Percentiles rank a stretch among this genome's conserved stretches.
These are phyloP conservation scores for Aleadryas rufinucha DNA, from an alignment of 2,113 vertebrate species.

Conservation along the genomic window DNA sequence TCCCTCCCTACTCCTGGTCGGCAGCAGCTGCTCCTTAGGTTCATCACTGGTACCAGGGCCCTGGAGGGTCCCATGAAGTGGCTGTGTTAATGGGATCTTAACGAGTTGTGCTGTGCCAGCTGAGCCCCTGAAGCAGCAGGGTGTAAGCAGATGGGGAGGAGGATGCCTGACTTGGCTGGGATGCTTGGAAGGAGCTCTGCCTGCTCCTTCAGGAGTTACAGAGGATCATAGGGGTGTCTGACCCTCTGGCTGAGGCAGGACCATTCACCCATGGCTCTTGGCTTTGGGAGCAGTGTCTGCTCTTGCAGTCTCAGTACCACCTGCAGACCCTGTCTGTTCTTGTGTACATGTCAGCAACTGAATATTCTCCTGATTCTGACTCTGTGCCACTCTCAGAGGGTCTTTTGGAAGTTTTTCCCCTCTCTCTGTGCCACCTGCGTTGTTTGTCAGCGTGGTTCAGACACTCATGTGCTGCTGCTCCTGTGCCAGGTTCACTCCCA, in stretches of 20 bases:
- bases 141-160: background rate
- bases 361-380: background rate
- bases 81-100: background rate
- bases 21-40: background rate
- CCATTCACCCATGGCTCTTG: background rate
- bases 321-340: background rate
- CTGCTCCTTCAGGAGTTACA: background rate
- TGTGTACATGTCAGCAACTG: background rate
- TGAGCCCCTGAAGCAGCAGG: background rate
- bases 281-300: background rate
- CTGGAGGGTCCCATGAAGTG: background rate
- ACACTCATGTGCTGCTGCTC: fast-evolving
- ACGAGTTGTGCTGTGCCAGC: background rate
- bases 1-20: background rate
- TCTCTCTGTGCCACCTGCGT: fast-evolving
- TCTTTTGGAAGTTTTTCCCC: background rate
- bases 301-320: background rate
- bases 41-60: background rate
- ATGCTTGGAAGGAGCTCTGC: background rate
- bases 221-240: background rate
- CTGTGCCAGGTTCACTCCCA: background rate
- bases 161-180: background rate
- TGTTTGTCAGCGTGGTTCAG: background rate
- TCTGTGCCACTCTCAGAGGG: background rate
- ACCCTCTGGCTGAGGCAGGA: background rate